Evolutionary conservation across 1,140 invertebrate species (phyloP).

Genomic region (Aphelinus certus): DNA sequence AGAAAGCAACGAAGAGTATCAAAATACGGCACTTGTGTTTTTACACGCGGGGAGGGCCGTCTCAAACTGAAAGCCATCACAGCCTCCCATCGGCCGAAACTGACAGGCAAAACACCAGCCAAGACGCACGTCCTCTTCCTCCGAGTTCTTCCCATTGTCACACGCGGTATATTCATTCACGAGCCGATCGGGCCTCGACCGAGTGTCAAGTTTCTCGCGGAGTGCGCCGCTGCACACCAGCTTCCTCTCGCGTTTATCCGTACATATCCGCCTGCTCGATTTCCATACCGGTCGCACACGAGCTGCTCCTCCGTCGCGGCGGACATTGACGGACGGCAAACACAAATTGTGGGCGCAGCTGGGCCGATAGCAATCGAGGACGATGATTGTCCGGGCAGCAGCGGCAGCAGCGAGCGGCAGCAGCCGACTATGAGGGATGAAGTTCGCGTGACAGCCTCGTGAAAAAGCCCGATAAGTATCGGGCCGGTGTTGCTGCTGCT

Average conservation of each 20-base stretch:
- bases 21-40: no score
- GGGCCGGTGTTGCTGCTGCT: slow-evolving; percentile 9
- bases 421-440: slow-evolving; percentile 1
- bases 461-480: slow-evolving; percentile 36
- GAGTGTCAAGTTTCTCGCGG: slow-evolving; percentile 34
- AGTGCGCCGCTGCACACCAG: neutral
- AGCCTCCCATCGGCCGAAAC: no score
- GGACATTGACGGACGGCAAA: slow-evolving; percentile 60
- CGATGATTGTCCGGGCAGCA: slow-evolving; percentile 22
- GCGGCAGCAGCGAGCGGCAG: neutral
- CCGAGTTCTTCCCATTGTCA: neutral
- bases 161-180: neutral
- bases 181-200: slow-evolving; percentile 21
- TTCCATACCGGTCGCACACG: no score
- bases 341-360: slow-evolving; percentile 65
- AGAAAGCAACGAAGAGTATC: no score
- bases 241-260: neutral
- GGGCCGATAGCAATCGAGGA: slow-evolving; percentile 63
- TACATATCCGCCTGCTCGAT: neutral
- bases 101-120: no score
- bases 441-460: slow-evolving; percentile 26
- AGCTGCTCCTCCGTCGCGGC: neutral
- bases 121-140: no score
- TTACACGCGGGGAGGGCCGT: no score
- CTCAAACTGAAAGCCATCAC: no score